Evolutionary conservation across 2,797 vertebrate genomes (phyloP).

Genomic region (Mastacembelus armatus): DNA sequence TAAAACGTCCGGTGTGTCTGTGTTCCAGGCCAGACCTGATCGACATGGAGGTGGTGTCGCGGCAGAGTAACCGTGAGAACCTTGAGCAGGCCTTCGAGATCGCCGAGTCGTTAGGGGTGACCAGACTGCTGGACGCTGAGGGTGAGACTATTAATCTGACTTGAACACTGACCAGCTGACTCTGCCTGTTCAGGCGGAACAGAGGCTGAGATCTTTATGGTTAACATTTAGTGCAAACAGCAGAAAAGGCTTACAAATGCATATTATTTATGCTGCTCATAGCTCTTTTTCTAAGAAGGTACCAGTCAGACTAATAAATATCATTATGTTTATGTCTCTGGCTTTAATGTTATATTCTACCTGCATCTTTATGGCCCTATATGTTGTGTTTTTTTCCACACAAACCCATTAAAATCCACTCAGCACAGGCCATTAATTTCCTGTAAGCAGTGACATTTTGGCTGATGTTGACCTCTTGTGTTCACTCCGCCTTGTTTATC

Average conservation of each 20-base stretch:
- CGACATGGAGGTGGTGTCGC: slow-evolving; percentile 93
- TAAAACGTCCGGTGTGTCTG: background rate
- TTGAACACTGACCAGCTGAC: background rate
- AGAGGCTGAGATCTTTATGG: background rate
- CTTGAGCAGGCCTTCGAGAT: slow-evolving; percentile 98
- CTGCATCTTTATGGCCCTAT: background rate
- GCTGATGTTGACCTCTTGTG: background rate
- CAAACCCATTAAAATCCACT: background rate
- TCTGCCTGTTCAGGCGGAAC: background rate
- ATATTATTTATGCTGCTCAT: background rate
- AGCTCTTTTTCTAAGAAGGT: background rate
- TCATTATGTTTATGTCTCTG: background rate
- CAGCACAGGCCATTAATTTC: background rate
- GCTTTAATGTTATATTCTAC: background rate
- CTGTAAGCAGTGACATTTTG: background rate
- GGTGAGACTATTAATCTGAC: slow-evolving; percentile 78
- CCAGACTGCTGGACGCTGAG: slow-evolving; percentile 95
- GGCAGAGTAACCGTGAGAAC: slow-evolving; percentile 95
- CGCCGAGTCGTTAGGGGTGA: slow-evolving; percentile 94
- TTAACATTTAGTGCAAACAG: background rate
- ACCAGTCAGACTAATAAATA: background rate
- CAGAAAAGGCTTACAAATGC: background rate
- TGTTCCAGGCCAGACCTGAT: slow-evolving; percentile 93
- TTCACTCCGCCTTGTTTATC: background rate
- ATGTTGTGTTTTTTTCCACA: background rate